Percentiles rank a stretch among this genome's conserved stretches.
Evolutionary conservation across 2,888 invertebrate species (phyloP).

Genomic region (Steinernema scapterisci): DNA sequence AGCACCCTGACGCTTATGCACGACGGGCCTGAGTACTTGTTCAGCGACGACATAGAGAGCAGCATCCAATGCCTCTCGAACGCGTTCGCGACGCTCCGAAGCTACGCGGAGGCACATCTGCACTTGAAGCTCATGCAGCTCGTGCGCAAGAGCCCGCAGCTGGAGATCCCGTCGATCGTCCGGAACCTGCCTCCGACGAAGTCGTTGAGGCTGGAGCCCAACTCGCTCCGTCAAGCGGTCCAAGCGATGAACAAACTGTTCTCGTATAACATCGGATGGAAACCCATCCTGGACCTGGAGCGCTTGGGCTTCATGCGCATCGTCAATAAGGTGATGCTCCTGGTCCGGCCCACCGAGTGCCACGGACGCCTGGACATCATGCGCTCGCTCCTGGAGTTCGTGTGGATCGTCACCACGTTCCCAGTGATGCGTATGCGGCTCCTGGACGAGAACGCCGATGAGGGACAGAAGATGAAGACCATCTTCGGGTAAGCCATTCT

Average conservation of each 20-base stretch:
- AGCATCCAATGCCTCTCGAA: conserved; percentile 87
- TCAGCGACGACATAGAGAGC: conserved; percentile 87
- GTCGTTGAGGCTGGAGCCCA: conserved; percentile 75
- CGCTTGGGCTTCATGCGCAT: background rate
- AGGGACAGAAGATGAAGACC: too few relatives aligned
- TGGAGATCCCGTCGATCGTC: background rate
- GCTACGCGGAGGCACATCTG: conserved; percentile 87
- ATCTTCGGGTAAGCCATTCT: too few relatives aligned
- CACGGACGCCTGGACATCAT: background rate
- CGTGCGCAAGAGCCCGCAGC: conserved; percentile 68
- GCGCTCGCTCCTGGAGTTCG: background rate
- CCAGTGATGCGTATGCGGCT: background rate
- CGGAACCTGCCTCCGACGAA: background rate
- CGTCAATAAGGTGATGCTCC: background rate
- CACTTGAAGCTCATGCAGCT: conserved; percentile 79
- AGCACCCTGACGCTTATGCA: conserved; percentile 83
- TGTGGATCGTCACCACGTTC: conserved; percentile 1
- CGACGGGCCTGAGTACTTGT: conserved; percentile 75
- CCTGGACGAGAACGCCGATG: background rate
- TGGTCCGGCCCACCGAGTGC: background rate
- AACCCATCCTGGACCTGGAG: background rate
- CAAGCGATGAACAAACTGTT: conserved; percentile 80
- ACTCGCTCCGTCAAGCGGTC: conserved; percentile 84
- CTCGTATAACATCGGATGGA: conserved; percentile 74
- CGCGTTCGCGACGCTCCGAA: conserved; percentile 84